Percentiles rank a stretch among this genome's conserved stretches.
phyloP scores from a whole-genome alignment of 1,140 invertebrate species.

The Drosophila nigromelanica region DNA sequence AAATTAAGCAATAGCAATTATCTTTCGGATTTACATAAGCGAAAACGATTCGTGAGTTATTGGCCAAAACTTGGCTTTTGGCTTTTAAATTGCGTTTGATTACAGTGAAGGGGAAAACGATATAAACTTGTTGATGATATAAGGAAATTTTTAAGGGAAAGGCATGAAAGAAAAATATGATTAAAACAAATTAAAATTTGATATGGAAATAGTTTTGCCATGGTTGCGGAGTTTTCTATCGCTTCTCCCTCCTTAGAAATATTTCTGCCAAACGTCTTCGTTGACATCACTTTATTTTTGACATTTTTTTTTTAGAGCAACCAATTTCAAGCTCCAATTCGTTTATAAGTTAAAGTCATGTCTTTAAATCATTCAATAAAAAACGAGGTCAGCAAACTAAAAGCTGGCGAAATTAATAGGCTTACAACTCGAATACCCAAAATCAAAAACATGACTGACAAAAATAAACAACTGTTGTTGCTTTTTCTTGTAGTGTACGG shows the following conservation, averaged over 20 bases:
- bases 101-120: slow-evolving; percentile 71
- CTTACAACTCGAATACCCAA: slow-evolving; percentile 45
- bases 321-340: slow-evolving; percentile 41
- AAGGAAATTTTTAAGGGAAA: slow-evolving; percentile 27
- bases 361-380: slow-evolving; percentile 6
- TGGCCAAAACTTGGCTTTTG: slow-evolving; percentile 37
- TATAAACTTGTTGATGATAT: slow-evolving; percentile 49
- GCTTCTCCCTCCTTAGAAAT: too few relatives aligned
- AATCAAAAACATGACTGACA: slow-evolving; percentile 60
- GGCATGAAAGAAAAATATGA: neutral
- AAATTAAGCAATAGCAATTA: slow-evolving; percentile 72
- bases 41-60: slow-evolving; percentile 18
- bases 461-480: slow-evolving; percentile 45
- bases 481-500: slow-evolving; percentile 14
- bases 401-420: slow-evolving; percentile 63
- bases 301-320: neutral
- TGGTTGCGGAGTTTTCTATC: too few relatives aligned
- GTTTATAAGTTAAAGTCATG: slow-evolving; percentile 30
- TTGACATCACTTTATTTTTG: neutral
- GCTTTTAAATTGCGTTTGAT: slow-evolving; percentile 37
- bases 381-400: slow-evolving; percentile 70
- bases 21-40: slow-evolving; percentile 64
- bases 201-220: too few relatives aligned
- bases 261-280: too few relatives aligned
- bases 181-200: too few relatives aligned